phyloP scores from a whole-genome alignment of 2,797 vertebrate species.

The Diplodus sargus region DNA sequence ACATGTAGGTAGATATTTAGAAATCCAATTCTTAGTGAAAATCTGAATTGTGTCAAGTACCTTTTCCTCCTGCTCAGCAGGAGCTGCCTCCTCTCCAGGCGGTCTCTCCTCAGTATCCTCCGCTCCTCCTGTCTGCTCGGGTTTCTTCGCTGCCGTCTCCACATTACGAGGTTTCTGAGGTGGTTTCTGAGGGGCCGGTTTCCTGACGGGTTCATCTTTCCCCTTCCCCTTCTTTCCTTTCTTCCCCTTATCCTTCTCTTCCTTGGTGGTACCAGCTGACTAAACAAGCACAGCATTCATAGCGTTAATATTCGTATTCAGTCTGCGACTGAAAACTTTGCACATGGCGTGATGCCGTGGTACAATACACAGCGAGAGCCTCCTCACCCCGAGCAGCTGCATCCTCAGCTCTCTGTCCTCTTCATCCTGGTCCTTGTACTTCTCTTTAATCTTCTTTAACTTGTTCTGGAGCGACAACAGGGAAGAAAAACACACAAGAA shows the following conservation, averaged over 20 bases:
- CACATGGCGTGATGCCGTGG: background rate
- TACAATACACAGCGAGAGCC: background rate
- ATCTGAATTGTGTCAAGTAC: conserved; percentile 67
- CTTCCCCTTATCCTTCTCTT: conserved; percentile 90
- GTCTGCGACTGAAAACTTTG: background rate
- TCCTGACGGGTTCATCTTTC: conserved; percentile 87
- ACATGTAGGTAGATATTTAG: no score
- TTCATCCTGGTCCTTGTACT: conserved; percentile 99
- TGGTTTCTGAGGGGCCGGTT: conserved; percentile 81
- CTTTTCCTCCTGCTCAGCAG: conserved; percentile 89
- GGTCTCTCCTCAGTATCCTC: conserved; percentile 74
- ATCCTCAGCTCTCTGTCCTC: conserved; percentile 97
- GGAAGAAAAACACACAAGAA: conserved; percentile 28
- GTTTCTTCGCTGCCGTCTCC: conserved; percentile 65
- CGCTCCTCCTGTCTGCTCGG: conserved; percentile 50
- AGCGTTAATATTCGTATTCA: background rate
- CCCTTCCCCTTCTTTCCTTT: conserved; percentile 92
- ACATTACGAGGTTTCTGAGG: conserved; percentile 80
- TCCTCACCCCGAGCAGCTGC: conserved; percentile 94
- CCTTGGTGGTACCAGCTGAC: conserved; percentile 92
- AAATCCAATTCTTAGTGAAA: background rate
- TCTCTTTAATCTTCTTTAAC: conserved; percentile 98
- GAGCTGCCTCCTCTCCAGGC: conserved; percentile 78
- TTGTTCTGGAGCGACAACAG: conserved; percentile 89
- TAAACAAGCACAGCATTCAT: conserved; percentile 54